Base-by-base conservation (phyloP, 2,113 vertebrate species). In the Protomyctophum bolini region DNA sequence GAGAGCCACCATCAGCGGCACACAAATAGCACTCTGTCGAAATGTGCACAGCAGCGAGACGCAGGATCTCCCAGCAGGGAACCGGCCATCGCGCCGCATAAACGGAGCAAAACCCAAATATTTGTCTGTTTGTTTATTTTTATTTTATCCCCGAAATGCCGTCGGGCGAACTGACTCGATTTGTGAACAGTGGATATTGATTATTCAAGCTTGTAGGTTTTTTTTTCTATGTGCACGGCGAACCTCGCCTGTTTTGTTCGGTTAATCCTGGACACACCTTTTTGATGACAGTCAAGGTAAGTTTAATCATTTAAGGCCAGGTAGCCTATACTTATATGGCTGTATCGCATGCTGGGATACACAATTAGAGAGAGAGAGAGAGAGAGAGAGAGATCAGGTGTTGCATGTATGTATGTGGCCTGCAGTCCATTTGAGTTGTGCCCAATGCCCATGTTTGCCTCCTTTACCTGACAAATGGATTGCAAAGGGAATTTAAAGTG, bases 261-360 rank as follows among this genome's bases (percentile, higher is more conserved):
- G 80, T 82, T 28, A 72, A 87, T 51, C 77, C 79, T 78, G 84
- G 86, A 86, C 91, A 86, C 87, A 87, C 89, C 89, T 89, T 88
- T 82, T 90, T 86, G 83, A 92, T 91, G 89, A 80, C 90, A 86
- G 84, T 79, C 90, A 88, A 88, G 90, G 91, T 92, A 89, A 90
- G 91, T 91, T 81, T 73, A 71, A 71, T 76, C 73, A 70, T 4
- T 68, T n/a, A 12, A 68, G 68, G 10, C 59, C 8, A 21, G 12
- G 9, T 68, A 21, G 21, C 21, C 21, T 21, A 21, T 21, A 21
- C 21, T 21, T 21, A 58, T 72, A 52, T 14, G 33, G 33, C 33
- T 41, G 21, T 21, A 0, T 61, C 2, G 10, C 66, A 58, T 70
- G 68, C 61, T 21, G 55, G 8, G 55, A 15, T 6, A 41, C 3